Evolutionary conservation across 2,888 invertebrate species (phyloP).

Genomic region (Drosophila mimica): DNA sequence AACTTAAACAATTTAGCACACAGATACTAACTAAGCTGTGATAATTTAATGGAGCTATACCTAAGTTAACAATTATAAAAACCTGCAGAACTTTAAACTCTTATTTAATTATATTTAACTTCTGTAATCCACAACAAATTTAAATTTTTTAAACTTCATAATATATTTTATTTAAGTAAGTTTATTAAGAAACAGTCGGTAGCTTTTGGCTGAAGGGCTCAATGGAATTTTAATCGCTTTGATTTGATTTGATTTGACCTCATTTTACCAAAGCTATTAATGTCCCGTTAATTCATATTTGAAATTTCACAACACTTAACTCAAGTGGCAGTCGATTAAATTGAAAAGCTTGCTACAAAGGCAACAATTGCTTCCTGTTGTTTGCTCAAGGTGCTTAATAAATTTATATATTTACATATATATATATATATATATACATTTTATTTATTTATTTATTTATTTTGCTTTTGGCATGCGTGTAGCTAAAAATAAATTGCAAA

Average conservation of each 20-base stretch:
- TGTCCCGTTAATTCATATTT: background rate
- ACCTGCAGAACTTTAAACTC: background rate
- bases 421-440: slow-evolving; percentile 21
- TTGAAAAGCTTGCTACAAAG: slow-evolving; percentile 24
- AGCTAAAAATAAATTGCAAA: slow-evolving; percentile 71
- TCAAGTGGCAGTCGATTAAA: background rate
- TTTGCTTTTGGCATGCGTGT: slow-evolving; percentile 57
- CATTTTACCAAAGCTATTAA: background rate
- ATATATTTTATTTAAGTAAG: background rate
- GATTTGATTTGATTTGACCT: background rate
- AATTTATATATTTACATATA: slow-evolving; percentile 18
- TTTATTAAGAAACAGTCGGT: background rate
- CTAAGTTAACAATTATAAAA: background rate
- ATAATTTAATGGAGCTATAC: background rate
- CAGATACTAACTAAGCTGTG: background rate
- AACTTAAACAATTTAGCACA: background rate
- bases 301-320: background rate
- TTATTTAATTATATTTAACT: background rate
- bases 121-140: background rate
- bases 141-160: background rate
- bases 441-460: slow-evolving; percentile 10
- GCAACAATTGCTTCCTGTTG: slow-evolving; percentile 39
- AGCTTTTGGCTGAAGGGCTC: background rate
- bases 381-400: slow-evolving; percentile 26
- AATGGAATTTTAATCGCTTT: background rate